phyloP scores from a whole-genome alignment of 2,888 invertebrate species.

The Polietes domitor region DNA sequence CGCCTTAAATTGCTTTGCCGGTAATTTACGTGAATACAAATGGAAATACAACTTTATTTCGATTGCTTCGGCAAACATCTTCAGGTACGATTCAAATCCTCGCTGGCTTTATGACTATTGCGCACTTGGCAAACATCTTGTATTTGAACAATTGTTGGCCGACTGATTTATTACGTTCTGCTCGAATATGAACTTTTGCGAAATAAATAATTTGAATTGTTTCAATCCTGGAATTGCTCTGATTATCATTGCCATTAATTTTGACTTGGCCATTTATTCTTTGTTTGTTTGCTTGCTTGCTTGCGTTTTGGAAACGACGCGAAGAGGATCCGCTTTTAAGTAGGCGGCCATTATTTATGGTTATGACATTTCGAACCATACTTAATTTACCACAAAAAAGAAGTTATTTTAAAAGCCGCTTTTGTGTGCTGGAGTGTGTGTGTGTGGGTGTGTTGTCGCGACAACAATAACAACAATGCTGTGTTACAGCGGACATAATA shows the following conservation, averaged over 20 bases:
- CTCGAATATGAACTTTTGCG: too few relatives aligned
- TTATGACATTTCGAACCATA: constrained; percentile 33
- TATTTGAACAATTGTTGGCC: too few relatives aligned
- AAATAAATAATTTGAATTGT: background rate
- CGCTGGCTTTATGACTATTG: too few relatives aligned
- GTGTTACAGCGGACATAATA: constrained; percentile 14
- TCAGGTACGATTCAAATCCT: too few relatives aligned
- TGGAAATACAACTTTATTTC: too few relatives aligned
- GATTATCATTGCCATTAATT: background rate
- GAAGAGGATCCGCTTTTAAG: constrained; percentile 27
- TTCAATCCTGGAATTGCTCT: constrained; percentile 38
- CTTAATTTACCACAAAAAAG: constrained; percentile 21
- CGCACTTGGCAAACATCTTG: too few relatives aligned
- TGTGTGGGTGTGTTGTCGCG: background rate
- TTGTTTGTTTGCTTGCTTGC: background rate
- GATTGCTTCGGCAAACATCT: too few relatives aligned
- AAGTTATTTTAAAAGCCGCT: constrained; percentile 27
- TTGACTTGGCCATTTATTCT: background rate
- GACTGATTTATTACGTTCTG: too few relatives aligned
- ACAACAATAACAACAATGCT: background rate
- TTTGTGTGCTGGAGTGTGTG: background rate
- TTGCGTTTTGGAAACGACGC: background rate
- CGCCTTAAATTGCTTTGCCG: too few relatives aligned
- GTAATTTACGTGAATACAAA: too few relatives aligned
- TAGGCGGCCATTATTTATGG: constrained; percentile 58